Conservation (phyloP, 2,888 invertebrate species). For the Pandemis heparana region DNA sequence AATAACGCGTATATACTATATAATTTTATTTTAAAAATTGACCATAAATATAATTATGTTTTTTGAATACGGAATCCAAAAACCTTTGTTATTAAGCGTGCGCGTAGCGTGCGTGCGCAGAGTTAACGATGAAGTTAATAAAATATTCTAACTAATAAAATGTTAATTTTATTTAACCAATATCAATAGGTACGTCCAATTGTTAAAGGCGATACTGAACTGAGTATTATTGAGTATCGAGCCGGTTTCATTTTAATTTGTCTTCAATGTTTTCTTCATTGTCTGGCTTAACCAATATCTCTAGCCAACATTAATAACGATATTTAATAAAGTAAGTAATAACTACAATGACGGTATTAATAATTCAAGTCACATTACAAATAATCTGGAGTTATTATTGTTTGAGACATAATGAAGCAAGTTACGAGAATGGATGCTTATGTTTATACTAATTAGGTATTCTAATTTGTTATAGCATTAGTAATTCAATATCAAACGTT, state of each 20-base stretch:
- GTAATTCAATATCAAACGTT: too few relatives aligned
- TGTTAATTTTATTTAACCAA: not conserved
- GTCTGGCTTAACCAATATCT: not conserved
- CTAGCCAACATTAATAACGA: not conserved
- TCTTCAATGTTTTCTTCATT: not conserved
- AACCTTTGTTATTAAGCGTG: too few relatives aligned
- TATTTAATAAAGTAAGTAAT: not conserved
- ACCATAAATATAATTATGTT: too few relatives aligned
- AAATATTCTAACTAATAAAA: too few relatives aligned
- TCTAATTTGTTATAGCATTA: not conserved
- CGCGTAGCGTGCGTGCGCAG: too few relatives aligned
- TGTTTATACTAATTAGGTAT: too few relatives aligned
- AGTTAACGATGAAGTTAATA: too few relatives aligned
- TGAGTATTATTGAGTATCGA: not conserved
- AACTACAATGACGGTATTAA: conserved; percentile 5
- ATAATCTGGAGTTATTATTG: not conserved
- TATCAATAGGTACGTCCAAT: not conserved
- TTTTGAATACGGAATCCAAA: too few relatives aligned
- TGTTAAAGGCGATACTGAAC: too few relatives aligned
- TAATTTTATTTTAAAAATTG: too few relatives aligned
- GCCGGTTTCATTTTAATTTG: conserved; percentile 4
- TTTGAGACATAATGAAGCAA: not conserved
- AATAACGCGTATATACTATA: too few relatives aligned
- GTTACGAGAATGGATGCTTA: too few relatives aligned
- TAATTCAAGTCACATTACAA: not conserved